Evolutionary conservation across 2,888 invertebrate species (phyloP).

Genomic region (Brachypterus glaber): DNA sequence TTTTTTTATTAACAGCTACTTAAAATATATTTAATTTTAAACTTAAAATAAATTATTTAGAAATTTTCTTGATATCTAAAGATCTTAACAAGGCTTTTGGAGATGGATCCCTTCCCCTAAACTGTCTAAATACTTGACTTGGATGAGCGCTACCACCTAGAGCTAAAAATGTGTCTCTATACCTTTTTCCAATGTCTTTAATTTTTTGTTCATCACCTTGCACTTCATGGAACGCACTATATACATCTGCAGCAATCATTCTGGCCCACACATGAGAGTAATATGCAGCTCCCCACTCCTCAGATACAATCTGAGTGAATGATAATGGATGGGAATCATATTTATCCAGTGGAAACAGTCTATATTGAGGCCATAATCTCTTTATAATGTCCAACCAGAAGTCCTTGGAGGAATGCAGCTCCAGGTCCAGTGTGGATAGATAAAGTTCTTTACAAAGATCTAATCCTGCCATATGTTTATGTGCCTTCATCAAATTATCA

Average conservation of each 20-base stretch:
- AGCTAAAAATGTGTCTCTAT: conserved; percentile 73
- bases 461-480: conserved; percentile 68
- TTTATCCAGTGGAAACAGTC: conserved; percentile 64
- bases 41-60: not conserved
- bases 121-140: conserved; percentile 78
- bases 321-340: conserved; percentile 79
- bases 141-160: conserved; percentile 75
- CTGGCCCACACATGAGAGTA: conserved; percentile 79
- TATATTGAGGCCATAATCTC: conserved; percentile 71
- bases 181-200: conserved; percentile 56
- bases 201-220: conserved; percentile 45
- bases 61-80: conserved; percentile 33
- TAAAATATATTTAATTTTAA: not conserved
- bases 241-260: conserved; percentile 85
- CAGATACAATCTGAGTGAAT: conserved; percentile 72
- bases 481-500: conserved; percentile 51
- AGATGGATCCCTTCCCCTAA: conserved; percentile 86
- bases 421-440: conserved; percentile 70
- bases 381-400: conserved; percentile 79
- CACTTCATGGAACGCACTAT: conserved; percentile 72
- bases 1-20: conserved; percentile 2
- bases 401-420: conserved; percentile 62
- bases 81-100: conserved; percentile 67
- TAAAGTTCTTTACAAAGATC: conserved; percentile 76
- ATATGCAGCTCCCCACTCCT: conserved; percentile 78